These are phyloP conservation scores for Laspeyria flexula DNA, from an alignment of 2,888 invertebrate species.

Conservation along the genomic window DNA sequence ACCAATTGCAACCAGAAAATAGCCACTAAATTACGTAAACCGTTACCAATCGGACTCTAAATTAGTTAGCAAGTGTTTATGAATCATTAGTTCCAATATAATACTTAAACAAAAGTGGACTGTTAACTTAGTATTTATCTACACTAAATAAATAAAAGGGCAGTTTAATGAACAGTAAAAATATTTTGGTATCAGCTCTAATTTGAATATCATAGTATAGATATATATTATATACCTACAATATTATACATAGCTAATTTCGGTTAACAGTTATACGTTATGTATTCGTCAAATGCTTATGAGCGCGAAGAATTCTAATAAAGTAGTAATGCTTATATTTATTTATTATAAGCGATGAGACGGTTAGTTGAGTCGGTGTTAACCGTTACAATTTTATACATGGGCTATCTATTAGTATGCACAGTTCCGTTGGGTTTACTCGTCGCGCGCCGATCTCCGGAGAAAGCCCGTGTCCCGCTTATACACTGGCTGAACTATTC, in stretches of 20 bases:
- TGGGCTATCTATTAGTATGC: constrained; percentile 77
- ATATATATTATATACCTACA: constrained; percentile 40
- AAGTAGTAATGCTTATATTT: constrained; percentile 78
- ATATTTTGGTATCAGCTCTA: no score
- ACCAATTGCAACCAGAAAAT: constrained; percentile 79
- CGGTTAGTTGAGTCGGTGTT: constrained; percentile 63
- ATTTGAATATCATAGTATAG: constrained; percentile 51
- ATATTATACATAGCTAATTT: constrained; percentile 48
- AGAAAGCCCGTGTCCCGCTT: constrained; percentile 78
- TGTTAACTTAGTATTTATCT: constrained; percentile 30
- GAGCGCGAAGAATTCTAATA: constrained; percentile 69
- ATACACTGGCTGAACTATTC: constrained; percentile 64
- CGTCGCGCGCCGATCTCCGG: constrained; percentile 64
- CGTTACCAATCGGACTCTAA: constrained; percentile 69
- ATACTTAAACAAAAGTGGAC: constrained; percentile 51
- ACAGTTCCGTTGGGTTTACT: constrained; percentile 71
- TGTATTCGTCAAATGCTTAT: constrained; percentile 66
- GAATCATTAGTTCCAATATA: constrained; percentile 72
- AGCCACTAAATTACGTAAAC: constrained; percentile 80
- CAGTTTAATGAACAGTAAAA: constrained; percentile 38
- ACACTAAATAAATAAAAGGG: constrained; percentile 25
- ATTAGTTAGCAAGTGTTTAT: constrained; percentile 76
- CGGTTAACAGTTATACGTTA: constrained; percentile 69
- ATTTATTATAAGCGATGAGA: constrained; percentile 66
- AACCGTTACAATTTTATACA: constrained; percentile 82